Evolutionary conservation across 2,888 invertebrate genomes (phyloP).

Genomic region (Lycia hirtaria): DNA sequence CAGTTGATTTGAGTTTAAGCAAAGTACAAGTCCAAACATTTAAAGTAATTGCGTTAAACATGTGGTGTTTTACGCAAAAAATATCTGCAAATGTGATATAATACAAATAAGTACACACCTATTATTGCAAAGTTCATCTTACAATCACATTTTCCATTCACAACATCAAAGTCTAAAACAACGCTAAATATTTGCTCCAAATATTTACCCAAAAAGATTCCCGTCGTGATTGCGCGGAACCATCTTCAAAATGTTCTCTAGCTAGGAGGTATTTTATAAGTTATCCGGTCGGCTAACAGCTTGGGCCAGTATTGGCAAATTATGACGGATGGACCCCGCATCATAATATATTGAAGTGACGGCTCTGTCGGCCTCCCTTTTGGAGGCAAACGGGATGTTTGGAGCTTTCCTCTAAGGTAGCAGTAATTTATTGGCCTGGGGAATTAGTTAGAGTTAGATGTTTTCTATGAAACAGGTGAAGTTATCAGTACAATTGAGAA

Average conservation of each 20-base stretch:
- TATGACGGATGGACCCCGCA: slow-evolving; percentile 58
- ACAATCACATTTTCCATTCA: slow-evolving; percentile 16
- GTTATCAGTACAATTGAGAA: too few species aligned
- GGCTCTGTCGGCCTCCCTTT: slow-evolving; percentile 39
- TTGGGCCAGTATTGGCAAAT: slow-evolving; percentile 57
- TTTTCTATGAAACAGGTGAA: slow-evolving; percentile 16
- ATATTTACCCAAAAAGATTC: slow-evolving; percentile 31
- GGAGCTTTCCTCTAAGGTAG: slow-evolving; percentile 17
- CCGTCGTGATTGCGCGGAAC: slow-evolving; percentile 24
- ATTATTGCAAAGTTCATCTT: slow-evolving; percentile 1
- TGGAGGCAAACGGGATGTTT: slow-evolving; percentile 19
- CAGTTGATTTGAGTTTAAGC: too few species aligned
- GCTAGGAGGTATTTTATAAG: slow-evolving; percentile 33
- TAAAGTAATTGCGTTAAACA: too few species aligned
- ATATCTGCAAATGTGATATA: too few species aligned
- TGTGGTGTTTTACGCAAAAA: too few species aligned
- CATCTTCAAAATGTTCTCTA: slow-evolving; percentile 25
- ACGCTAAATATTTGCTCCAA: slow-evolving; percentile 28
- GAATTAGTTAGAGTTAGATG: slow-evolving; percentile 12
- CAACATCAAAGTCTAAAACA: slow-evolving; percentile 21
- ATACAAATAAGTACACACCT: too few species aligned
- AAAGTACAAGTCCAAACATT: too few species aligned
- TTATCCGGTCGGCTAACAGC: slow-evolving; percentile 46
- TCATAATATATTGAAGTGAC: slow-evolving; percentile 50
- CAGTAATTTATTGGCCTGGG: slow-evolving; percentile 25